Evolutionary conservation across 2,888 invertebrate species (phyloP).

Genomic region (Carpatolechia fugitivella): DNA sequence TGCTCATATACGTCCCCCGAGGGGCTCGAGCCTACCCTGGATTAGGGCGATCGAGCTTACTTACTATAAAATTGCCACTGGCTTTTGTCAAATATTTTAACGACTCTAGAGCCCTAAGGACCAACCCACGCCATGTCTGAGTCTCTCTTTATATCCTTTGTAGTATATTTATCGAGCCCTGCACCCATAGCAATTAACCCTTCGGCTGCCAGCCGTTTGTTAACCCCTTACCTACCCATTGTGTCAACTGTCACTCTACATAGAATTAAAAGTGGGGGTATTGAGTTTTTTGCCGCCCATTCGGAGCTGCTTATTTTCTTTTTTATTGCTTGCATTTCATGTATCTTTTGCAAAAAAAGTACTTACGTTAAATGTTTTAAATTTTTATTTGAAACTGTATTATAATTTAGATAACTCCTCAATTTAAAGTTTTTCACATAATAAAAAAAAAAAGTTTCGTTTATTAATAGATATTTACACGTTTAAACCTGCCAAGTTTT

Average conservation of each 20-base stretch:
- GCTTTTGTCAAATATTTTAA: neutral
- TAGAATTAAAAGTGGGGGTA: slow-evolving; percentile 74
- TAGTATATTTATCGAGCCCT: slow-evolving; percentile 17
- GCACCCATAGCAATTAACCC: slow-evolving; percentile 73
- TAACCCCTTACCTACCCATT: slow-evolving; percentile 66
- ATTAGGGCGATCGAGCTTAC: too few species aligned
- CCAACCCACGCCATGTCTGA: slow-evolving; percentile 43
- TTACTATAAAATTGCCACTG: too few species aligned
- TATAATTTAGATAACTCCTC: too few species aligned
- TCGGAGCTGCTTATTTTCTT: slow-evolving; percentile 21
- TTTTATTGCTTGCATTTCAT: neutral
- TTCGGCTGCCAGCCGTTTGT: slow-evolving; percentile 67
- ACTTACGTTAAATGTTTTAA: too few species aligned
- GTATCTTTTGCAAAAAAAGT: too few species aligned
- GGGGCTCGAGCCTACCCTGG: too few species aligned
- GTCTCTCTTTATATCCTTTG: slow-evolving; percentile 10
- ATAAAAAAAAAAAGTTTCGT: too few species aligned
- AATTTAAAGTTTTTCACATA: too few species aligned
- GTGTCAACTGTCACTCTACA: slow-evolving; percentile 73
- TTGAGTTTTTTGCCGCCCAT: slow-evolving; percentile 50
- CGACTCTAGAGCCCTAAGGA: neutral
- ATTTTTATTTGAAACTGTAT: too few species aligned
- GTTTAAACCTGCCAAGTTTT: too few species aligned
- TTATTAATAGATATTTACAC: too few species aligned
- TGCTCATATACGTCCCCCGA: too few species aligned